Percentiles rank a stretch among this genome's conserved stretches.
Conservation (phyloP, 2,113 vertebrate genomes). For the Gobiocypris rarus region DNA sequence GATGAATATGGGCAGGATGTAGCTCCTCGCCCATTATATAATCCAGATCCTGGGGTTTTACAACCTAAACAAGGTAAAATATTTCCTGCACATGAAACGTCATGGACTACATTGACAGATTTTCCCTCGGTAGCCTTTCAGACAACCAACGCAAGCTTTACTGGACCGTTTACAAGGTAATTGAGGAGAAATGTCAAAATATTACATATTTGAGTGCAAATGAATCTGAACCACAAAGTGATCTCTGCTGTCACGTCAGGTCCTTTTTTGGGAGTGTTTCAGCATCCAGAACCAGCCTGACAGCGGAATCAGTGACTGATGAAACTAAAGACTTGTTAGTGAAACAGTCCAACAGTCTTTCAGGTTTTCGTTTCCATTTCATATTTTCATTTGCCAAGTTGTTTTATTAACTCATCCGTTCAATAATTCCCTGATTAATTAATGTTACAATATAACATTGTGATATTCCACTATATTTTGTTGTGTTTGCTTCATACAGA, state of each 20-base stretch:
- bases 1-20: constrained; percentile 83
- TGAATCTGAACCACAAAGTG: not conserved
- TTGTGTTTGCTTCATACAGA: constrained; percentile 65
- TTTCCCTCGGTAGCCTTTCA: constrained; percentile 70
- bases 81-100: constrained; percentile 69
- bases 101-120: constrained; percentile 59
- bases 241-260: constrained; percentile 64
- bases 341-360: constrained; percentile 58
- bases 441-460: not conserved
- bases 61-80: constrained; percentile 71
- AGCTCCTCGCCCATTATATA: constrained; percentile 84
- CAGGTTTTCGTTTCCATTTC: constrained; percentile 70
- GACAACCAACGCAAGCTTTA: constrained; percentile 69
- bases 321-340: constrained; percentile 73
- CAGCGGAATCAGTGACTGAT: constrained; percentile 67
- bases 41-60: constrained; percentile 64
- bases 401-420: not conserved
- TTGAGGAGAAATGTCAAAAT: not conserved
- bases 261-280: constrained; percentile 76
- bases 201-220: not conserved
- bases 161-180: constrained; percentile 80
- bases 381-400: not conserved
- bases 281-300: constrained; percentile 72
- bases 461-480: not conserved
- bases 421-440: not conserved